These are phyloP conservation scores for Albula goreensis DNA, from an alignment of 2,113 vertebrate species.

Conservation along the genomic window DNA sequence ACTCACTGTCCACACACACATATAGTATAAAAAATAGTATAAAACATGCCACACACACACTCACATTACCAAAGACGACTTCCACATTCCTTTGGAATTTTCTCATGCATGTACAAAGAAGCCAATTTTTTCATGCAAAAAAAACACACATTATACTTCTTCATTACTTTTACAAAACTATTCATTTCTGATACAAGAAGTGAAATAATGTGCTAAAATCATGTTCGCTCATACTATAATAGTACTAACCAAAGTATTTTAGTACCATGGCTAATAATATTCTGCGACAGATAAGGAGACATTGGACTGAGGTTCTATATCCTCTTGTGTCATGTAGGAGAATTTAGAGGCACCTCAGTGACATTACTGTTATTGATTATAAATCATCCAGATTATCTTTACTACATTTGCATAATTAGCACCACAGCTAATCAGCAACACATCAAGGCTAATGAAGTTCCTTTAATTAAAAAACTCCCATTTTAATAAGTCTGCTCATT, in stretches of 20 bases:
- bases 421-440: constrained; percentile 20
- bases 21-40: too few species aligned
- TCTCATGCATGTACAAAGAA: too few species aligned
- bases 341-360: not conserved
- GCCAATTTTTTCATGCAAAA: too few species aligned
- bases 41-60: too few species aligned
- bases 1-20: too few species aligned
- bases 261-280: not conserved
- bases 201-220: too few species aligned
- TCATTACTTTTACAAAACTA: too few species aligned
- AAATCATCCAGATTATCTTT: constrained; percentile 21
- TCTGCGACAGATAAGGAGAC: not conserved
- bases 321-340: not conserved
- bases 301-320: not conserved
- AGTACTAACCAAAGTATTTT: not conserved
- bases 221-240: not conserved
- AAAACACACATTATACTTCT: too few species aligned
- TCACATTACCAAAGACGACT: too few species aligned
- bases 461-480: constrained; percentile 30
- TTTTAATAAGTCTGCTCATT: constrained; percentile 16
- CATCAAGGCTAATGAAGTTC: constrained; percentile 29
- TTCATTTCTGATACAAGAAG: too few species aligned
- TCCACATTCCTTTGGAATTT: too few species aligned
- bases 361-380: constrained; percentile 19
- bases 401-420: constrained; percentile 32